Percentiles rank a stretch among this genome's conserved stretches.
Conservation (phyloP, 2,113 vertebrate genomes). For the Geococcyx californianus region DNA sequence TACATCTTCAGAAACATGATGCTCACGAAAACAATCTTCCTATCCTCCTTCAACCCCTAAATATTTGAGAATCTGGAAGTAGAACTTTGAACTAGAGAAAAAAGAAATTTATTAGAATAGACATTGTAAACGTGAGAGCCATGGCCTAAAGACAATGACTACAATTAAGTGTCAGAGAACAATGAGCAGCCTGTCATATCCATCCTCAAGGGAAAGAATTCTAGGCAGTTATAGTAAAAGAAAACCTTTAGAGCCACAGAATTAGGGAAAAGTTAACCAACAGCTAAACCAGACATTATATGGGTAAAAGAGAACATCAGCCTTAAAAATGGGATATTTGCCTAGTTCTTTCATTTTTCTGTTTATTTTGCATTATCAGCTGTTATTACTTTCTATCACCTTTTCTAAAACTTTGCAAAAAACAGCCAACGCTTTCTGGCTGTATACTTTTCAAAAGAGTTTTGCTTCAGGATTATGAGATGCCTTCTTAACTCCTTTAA, state of each 20-base stretch:
- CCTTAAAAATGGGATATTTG: not conserved
- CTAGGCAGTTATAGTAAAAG: not conserved
- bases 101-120: not conserved
- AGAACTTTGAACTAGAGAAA: not conserved
- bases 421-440: not conserved
- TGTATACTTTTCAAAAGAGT: not conserved
- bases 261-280: not conserved
- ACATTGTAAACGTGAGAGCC: not conserved
- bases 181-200: not conserved
- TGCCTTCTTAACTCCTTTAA: not conserved
- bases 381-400: not conserved
- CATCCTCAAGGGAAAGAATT: not conserved
- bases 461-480: not conserved
- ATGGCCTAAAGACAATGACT: not conserved
- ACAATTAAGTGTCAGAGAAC: not conserved
- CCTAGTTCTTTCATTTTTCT: not conserved
- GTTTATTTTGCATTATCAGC: not conserved
- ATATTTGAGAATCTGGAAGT: not conserved
- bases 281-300: not conserved
- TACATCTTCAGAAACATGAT: not conserved
- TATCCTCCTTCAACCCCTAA: not conserved
- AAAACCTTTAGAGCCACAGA: not conserved
- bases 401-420: not conserved
- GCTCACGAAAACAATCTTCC: not conserved
- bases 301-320: not conserved